phyloP scores from a whole-genome alignment of 2,113 vertebrate species.

The Peromyscus maniculatus region DNA sequence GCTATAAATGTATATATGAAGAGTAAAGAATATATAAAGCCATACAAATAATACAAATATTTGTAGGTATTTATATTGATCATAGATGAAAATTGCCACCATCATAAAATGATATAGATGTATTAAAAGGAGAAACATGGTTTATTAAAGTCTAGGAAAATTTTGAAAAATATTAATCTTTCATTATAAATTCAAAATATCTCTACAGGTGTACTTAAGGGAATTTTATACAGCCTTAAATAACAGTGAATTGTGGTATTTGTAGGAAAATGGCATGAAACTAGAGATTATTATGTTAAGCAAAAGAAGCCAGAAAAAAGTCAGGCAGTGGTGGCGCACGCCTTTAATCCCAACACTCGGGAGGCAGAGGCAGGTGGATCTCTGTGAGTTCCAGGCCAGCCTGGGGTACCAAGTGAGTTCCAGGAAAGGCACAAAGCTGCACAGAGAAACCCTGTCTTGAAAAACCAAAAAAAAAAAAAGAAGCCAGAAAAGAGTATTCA shows the following conservation, averaged over 20 bases:
- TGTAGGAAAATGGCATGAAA: neutral
- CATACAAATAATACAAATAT: conserved; percentile 7
- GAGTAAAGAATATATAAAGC: neutral
- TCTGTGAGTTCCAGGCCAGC: too few species aligned
- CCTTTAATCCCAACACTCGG: too few species aligned
- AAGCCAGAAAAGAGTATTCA: neutral
- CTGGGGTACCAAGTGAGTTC: too few species aligned
- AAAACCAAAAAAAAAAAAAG: too few species aligned
- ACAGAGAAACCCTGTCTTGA: too few species aligned
- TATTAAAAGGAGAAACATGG: neutral
- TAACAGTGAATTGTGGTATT: neutral
- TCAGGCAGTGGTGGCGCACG: too few species aligned
- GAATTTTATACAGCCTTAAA: neutral
- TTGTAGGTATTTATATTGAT: neutral
- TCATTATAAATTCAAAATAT: neutral
- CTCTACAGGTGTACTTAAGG: neutral
- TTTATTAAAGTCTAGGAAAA: conserved; percentile 5
- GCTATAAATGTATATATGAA: neutral
- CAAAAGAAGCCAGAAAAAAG: neutral
- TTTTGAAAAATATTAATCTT: neutral
- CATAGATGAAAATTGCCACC: neutral
- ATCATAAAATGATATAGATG: conserved; percentile 2
- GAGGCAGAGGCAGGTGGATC: too few species aligned
- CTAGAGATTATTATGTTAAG: neutral
- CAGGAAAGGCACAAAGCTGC: too few species aligned